phyloP scores from a whole-genome alignment of 2,797 vertebrate species.

The Gephyroberyx darwinii region DNA sequence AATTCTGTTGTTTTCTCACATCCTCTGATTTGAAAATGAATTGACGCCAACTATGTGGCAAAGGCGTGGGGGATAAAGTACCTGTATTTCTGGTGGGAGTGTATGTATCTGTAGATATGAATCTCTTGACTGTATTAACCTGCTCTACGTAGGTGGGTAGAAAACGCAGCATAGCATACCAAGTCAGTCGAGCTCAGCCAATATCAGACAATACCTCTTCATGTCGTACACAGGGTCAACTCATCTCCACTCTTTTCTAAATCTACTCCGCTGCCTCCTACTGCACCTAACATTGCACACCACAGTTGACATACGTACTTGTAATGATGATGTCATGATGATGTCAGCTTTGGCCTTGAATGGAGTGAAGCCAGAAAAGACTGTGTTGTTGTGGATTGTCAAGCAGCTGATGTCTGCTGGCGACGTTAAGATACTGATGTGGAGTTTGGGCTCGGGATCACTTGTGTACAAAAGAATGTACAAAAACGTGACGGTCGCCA shows the following conservation, averaged over 20 bases:
- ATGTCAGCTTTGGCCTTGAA: not conserved
- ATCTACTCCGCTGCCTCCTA: not conserved
- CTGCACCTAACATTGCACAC: not conserved
- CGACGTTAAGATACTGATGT: not conserved
- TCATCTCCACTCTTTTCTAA: constrained; percentile 7
- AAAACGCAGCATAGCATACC: not conserved
- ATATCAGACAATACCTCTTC: constrained; percentile 17
- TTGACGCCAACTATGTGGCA: not conserved
- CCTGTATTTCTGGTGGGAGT: not conserved
- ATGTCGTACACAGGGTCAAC: constrained; percentile 23
- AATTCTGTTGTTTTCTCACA: not conserved
- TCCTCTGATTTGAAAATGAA: constrained; percentile 14
- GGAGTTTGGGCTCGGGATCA: not conserved
- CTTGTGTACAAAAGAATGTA: not conserved
- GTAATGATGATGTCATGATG: not conserved
- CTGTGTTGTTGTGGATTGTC: not conserved
- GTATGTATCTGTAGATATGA: constrained; percentile 55
- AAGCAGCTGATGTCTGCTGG: constrained; percentile 9
- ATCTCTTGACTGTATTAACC: constrained; percentile 23
- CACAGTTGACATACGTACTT: constrained; percentile 13
- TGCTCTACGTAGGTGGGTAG: constrained; percentile 25
- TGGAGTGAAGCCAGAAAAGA: constrained; percentile 14
- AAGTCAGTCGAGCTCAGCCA: constrained; percentile 13
- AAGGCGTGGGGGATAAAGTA: not conserved
- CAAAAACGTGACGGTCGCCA: constrained; percentile 4